Conservation (phyloP, 2,888 invertebrate genomes). For the Callimorpha dominula region DNA sequence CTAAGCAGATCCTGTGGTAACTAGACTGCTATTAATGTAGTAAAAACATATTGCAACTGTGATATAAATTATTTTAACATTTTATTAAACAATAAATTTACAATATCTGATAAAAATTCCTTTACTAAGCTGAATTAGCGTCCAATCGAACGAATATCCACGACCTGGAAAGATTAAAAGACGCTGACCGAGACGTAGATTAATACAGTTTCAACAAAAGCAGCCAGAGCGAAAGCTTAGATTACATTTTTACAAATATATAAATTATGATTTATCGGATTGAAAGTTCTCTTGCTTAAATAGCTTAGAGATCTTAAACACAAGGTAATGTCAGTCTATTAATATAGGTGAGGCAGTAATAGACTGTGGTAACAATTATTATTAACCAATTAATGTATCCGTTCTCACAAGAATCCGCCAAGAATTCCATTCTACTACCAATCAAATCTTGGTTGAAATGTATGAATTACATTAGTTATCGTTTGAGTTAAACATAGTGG, state of each 20-base stretch:
- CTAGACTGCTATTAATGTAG: too few relatives aligned
- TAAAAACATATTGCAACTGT: not conserved
- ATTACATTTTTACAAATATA: not conserved
- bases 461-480: not conserved
- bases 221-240: not conserved
- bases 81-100: not conserved
- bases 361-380: too few relatives aligned
- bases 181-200: slow-evolving; percentile 12
- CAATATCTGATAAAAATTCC: not conserved
- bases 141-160: slow-evolving; percentile 11
- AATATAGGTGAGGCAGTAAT: not conserved
- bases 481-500: too few relatives aligned
- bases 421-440: not conserved
- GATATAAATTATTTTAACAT: not conserved
- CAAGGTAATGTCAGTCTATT: not conserved
- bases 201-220: slow-evolving; percentile 1
- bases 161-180: slow-evolving; percentile 15
- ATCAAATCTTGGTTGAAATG: not conserved
- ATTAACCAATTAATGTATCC: not conserved
- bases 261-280: not conserved
- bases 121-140: not conserved
- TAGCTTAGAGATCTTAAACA: not conserved
- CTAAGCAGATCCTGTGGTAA: too few relatives aligned
- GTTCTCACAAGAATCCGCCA: not conserved
- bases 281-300: not conserved